Percentiles rank a stretch among this genome's conserved stretches.
Conservation (phyloP, 2,113 vertebrate species). For the Blennius ocellaris region DNA sequence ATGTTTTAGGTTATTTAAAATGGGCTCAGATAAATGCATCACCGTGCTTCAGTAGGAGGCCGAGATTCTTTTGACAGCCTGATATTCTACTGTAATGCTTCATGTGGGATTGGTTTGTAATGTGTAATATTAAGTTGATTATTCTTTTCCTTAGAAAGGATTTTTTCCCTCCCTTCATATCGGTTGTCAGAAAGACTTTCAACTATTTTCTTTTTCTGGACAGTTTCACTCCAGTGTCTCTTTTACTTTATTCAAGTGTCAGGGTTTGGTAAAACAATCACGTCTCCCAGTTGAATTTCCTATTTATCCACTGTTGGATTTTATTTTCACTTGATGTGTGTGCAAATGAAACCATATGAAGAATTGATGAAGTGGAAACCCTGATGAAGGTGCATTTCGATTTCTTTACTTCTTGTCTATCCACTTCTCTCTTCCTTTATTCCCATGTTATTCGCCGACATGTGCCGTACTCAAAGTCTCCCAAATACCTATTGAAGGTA, state of each 20-base stretch:
- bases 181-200: neutral
- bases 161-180: neutral
- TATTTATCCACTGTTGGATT: slow-evolving; percentile 5
- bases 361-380: slow-evolving; percentile 14
- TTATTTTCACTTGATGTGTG: neutral
- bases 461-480: slow-evolving; percentile 81
- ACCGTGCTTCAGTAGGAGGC: neutral
- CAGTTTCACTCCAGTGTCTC: neutral
- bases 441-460: slow-evolving; percentile 66
- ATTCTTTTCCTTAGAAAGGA: too few relatives aligned
- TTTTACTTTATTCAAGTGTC: slow-evolving; percentile 22
- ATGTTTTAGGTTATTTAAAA: slow-evolving; percentile 13
- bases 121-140: neutral
- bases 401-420: slow-evolving; percentile 62
- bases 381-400: slow-evolving; percentile 45
- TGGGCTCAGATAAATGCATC: slow-evolving; percentile 1
- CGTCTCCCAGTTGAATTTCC: slow-evolving; percentile 1
- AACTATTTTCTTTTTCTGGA: slow-evolving; percentile 4
- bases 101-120: neutral
- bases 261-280: neutral
- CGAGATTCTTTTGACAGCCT: slow-evolving; percentile 3
- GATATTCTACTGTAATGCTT: slow-evolving; percentile 4
- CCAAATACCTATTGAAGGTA: slow-evolving; percentile 88
- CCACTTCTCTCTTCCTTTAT: slow-evolving; percentile 64
- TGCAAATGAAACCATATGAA: slow-evolving; percentile 8